phyloP scores from a whole-genome alignment of 2,113 vertebrate genomes.

The Sciurus niger region DNA sequence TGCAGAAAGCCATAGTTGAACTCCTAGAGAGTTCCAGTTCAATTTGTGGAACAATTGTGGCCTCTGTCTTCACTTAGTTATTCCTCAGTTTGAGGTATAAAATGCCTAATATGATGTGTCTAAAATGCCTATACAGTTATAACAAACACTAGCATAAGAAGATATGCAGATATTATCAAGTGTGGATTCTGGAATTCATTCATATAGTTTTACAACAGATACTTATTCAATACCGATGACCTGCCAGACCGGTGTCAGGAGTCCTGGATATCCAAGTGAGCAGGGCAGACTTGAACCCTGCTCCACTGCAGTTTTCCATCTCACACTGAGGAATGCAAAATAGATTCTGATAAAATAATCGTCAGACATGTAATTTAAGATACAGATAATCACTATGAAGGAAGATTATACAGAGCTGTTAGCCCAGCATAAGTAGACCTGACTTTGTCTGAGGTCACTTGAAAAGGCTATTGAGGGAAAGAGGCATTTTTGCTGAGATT shows the following conservation, averaged over 20 bases:
- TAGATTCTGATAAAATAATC: background rate
- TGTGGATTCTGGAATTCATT: constrained; percentile 10
- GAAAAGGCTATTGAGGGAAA: background rate
- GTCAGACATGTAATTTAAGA: constrained; percentile 21
- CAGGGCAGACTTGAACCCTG: background rate
- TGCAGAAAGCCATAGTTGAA: background rate
- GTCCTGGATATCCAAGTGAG: background rate
- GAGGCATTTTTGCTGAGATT: background rate
- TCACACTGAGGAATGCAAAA: background rate
- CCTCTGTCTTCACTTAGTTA: background rate
- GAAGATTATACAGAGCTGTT: background rate
- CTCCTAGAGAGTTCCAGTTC: background rate
- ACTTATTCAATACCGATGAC: background rate
- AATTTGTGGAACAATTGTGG: background rate
- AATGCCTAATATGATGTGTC: background rate
- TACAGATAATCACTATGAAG: background rate
- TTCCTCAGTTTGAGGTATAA: background rate
- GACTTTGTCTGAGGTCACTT: background rate
- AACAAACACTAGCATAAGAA: background rate
- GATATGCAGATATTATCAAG: background rate
- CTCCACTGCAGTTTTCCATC: background rate
- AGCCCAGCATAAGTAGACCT: background rate
- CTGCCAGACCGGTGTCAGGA: background rate
- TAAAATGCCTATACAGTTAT: background rate
- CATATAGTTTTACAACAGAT: background rate